Evolutionary conservation across 1,140 invertebrate genomes (phyloP).

Genomic region (Hirudo medicinalis): DNA sequence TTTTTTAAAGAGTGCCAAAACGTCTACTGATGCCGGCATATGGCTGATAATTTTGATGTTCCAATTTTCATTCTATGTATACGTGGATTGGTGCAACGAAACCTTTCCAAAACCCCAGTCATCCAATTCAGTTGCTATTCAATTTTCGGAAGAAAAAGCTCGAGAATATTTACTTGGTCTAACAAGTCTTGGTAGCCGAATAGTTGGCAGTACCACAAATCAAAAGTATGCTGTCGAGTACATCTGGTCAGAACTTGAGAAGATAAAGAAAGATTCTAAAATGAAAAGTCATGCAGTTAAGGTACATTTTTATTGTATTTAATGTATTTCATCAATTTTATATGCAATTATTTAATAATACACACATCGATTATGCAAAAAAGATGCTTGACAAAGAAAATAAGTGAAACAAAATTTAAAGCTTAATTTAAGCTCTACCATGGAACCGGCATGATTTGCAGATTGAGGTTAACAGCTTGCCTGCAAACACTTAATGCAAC

Average conservation of each 20-base stretch:
- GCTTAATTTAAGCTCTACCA: too few relatives aligned
- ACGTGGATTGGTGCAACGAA: conserved; percentile 25
- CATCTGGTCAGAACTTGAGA: conserved; percentile 32
- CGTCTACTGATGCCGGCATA: not conserved
- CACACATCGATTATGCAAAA: too few relatives aligned
- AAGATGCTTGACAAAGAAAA: too few relatives aligned
- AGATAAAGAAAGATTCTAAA: conserved; percentile 26
- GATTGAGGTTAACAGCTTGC: not conserved
- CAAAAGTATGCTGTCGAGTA: conserved; percentile 37
- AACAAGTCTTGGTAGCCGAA: conserved; percentile 29
- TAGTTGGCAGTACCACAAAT: conserved; percentile 34
- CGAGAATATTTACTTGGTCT: conserved; percentile 28
- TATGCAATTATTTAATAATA: too few relatives aligned
- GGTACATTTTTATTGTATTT: too few relatives aligned
- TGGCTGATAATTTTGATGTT: conserved; percentile 26
- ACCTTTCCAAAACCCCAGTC: conserved; percentile 27
- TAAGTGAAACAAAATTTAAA: too few relatives aligned
- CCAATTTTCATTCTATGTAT: conserved; percentile 23
- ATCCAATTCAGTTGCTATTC: conserved; percentile 4
- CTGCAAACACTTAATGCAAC: too few relatives aligned
- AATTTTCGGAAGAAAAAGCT: conserved; percentile 30
- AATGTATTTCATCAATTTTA: too few relatives aligned
- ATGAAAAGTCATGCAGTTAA: too few relatives aligned
- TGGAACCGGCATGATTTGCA: too few relatives aligned
- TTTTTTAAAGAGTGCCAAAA: conserved; percentile 1